Percentiles rank a stretch among this genome's conserved stretches.
These are phyloP conservation scores for Azorinus chamasolen DNA, from an alignment of 2,888 invertebrate species.

Conservation along the genomic window DNA sequence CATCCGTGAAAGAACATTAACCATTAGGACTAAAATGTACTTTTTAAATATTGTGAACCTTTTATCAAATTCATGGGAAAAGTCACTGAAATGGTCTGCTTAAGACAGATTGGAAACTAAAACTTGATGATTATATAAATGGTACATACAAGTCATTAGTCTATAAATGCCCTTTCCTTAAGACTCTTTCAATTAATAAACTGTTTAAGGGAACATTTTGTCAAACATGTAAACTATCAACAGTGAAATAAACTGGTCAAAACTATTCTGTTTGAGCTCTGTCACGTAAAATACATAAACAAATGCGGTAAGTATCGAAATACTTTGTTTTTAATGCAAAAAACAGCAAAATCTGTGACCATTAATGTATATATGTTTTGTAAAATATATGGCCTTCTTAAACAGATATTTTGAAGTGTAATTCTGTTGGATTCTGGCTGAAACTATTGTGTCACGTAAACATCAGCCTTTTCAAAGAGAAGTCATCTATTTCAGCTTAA, in stretches of 20 bases:
- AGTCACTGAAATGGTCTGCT: background rate
- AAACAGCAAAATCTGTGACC: no score
- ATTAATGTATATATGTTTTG: no score
- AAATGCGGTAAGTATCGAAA: background rate
- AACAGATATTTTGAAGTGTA: background rate
- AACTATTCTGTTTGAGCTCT: background rate
- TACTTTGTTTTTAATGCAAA: background rate
- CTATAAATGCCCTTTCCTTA: background rate
- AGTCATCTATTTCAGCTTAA: background rate
- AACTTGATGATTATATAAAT: background rate
- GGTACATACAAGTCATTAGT: background rate
- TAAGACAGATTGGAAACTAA: background rate
- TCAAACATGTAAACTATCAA: conserved; percentile 4
- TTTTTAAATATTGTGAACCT: background rate
- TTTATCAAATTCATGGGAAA: background rate
- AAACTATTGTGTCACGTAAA: background rate
- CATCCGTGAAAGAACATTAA: background rate
- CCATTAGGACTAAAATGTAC: background rate
- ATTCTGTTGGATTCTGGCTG: background rate
- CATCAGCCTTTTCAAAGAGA: background rate
- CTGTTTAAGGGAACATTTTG: background rate
- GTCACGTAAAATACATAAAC: conserved; percentile 2
- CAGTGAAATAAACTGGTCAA: background rate
- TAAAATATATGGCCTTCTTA: no score
- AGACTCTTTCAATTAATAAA: background rate